phyloP scores from a whole-genome alignment of 2,797 vertebrate species.

The Falco naumanni region DNA sequence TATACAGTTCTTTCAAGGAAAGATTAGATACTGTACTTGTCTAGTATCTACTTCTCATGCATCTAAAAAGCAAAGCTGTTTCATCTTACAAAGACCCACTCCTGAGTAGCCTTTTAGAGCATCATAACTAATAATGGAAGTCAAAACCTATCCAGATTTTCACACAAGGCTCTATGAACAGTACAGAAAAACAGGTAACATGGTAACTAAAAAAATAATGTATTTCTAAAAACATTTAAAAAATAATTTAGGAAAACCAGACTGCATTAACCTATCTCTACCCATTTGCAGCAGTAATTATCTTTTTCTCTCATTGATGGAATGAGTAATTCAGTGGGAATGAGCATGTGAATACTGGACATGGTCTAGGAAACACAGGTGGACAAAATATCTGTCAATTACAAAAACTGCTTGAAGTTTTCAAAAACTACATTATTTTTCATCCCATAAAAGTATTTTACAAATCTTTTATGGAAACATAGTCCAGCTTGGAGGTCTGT shows the following conservation, averaged over 20 bases:
- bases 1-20: background rate
- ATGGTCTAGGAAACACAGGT: background rate
- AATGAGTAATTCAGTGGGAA: background rate
- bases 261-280: background rate
- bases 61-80: background rate
- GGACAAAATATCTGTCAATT: background rate
- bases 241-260: background rate
- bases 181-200: background rate
- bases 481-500: background rate
- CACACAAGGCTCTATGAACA: background rate
- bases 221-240: background rate
- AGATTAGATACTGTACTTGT: background rate
- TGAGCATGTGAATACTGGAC: background rate
- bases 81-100: background rate
- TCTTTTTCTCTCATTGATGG: background rate
- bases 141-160: background rate
- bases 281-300: background rate
- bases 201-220: background rate
- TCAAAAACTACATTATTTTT: background rate
- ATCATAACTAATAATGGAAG: background rate
- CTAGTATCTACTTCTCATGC: background rate
- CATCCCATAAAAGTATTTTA: background rate
- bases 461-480: background rate
- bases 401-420: background rate
- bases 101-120: background rate